Evolutionary conservation across 2,113 vertebrate genomes (phyloP).

Genomic region (Ellobius talpinus): DNA sequence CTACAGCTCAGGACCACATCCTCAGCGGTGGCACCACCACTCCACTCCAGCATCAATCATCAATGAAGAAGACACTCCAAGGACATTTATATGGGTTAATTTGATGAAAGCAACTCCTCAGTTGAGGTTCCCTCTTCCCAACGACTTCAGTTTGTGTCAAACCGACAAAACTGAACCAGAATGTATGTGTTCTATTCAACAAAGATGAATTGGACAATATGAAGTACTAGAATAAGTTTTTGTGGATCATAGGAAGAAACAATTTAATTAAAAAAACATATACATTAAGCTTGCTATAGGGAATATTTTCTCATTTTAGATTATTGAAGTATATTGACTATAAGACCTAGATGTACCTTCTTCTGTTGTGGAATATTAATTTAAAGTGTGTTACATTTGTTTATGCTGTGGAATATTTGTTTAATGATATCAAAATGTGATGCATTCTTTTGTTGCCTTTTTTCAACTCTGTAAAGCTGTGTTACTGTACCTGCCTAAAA

Average conservation of each 20-base stretch:
- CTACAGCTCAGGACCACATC: background rate
- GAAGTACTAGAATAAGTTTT: background rate
- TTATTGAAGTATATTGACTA: conserved; percentile 1
- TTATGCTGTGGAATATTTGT: no score
- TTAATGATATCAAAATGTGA: no score
- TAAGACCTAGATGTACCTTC: background rate
- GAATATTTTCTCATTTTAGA: conserved; percentile 4
- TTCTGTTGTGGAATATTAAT: background rate
- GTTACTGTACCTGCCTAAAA: no score
- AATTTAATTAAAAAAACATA: background rate
- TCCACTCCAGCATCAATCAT: background rate
- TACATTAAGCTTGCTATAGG: background rate
- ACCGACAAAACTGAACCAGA: background rate
- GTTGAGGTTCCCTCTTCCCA: background rate
- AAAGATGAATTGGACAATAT: background rate
- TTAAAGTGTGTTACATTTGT: no score
- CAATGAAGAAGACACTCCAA: background rate
- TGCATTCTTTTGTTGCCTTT: no score
- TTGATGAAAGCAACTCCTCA: background rate
- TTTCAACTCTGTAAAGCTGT: no score
- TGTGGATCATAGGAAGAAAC: background rate
- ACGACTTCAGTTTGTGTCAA: background rate
- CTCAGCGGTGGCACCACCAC: no score
- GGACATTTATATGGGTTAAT: background rate
- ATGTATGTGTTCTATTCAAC: background rate